phyloP scores from a whole-genome alignment of 2,113 vertebrate species.

The Hemiprocne comata region DNA sequence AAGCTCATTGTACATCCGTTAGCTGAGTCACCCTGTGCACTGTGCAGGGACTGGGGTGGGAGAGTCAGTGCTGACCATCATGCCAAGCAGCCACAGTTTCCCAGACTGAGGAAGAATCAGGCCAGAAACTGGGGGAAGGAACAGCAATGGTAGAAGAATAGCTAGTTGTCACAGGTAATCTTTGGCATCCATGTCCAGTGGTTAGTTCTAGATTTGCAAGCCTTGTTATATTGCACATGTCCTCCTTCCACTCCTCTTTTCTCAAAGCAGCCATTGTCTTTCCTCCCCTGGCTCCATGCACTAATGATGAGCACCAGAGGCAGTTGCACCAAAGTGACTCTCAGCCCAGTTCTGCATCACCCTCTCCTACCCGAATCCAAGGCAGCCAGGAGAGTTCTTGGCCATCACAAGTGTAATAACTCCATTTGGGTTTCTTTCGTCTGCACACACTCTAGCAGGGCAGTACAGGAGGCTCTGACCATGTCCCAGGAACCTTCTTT shows the following conservation, averaged over 20 bases:
- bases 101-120: background rate
- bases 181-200: slow-evolving; percentile 5
- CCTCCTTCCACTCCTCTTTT: slow-evolving; percentile 7
- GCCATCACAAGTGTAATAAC: background rate
- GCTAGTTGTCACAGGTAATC: slow-evolving; percentile 48
- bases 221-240: slow-evolving; percentile 39
- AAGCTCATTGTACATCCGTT: background rate
- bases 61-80: background rate
- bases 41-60: background rate
- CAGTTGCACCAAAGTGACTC: slow-evolving; percentile 23
- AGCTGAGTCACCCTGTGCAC: background rate
- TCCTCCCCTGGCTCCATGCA: background rate
- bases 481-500: background rate
- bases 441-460: background rate
- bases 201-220: slow-evolving; percentile 53
- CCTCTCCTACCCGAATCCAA: background rate
- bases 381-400: background rate
- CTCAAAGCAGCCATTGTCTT: background rate
- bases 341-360: background rate
- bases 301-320: background rate
- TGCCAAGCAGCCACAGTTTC: background rate
- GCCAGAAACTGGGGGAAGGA: background rate
- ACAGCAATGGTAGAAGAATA: background rate
- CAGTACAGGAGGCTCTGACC: background rate
- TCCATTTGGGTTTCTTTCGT: background rate